Evolutionary conservation across 2,797 vertebrate genomes (phyloP), one percentile per base, ranked within the genome.

Genomic region (Apogon hyalosoma): DNA sequence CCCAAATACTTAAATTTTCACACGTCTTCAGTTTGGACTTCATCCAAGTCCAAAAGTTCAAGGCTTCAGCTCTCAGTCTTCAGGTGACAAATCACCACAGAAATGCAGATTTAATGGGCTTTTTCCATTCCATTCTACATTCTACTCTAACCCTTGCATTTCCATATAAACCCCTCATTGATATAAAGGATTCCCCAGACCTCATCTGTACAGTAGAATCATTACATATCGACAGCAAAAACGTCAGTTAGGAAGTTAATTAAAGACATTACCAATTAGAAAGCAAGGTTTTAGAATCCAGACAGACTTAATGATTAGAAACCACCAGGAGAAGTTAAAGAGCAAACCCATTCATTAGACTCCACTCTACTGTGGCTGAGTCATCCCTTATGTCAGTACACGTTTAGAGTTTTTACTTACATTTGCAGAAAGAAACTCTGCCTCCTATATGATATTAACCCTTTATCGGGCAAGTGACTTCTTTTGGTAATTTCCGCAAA

Each of bases 141-240:
- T 7, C 31, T 33, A 33, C 7, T 33, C 31, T 33, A 33, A 33
- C 31, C 3, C 31, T 33, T 33, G 31, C 7, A 33, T 33, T 33
- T 33, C 31, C 31, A 33, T 33, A 33, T 7, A 33, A 33, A 33
- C 31, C 31, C 31, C 31, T 33, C 24, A 58, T 58, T 33, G 55
- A 33, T 15, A 41, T 6, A 10, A 46, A 59, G 28, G 16, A 59
- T 59, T 47, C 42, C 56, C 54, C 3, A 1, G 56, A 59, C 42
- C 33, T 59, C 16, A 28, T 36, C 56, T 19, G 56, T 19, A 19
- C 56, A 28, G 14, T 1, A 39, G 5, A 15, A 73, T 70, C 49
- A 42, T 59, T 77, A 38, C 14, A 9, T 45, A 67, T 74, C 33
- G 65, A 72, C 15, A 38, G 11, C 33, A 45, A 54, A 45, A 48